Evolutionary conservation across 2,797 vertebrate genomes (phyloP).

Genomic region (Momotus momota): DNA sequence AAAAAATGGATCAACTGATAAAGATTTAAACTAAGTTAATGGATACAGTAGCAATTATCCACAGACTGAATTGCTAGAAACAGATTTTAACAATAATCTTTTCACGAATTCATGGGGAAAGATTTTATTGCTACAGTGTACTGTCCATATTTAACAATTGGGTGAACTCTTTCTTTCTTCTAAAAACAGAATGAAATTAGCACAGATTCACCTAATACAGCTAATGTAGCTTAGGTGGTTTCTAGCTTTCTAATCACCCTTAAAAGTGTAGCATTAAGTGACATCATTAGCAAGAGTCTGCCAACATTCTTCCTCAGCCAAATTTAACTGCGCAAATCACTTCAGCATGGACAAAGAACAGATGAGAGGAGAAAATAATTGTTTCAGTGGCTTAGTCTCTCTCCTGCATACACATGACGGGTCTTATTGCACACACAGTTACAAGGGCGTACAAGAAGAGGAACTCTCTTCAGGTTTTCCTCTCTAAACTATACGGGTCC

Average conservation of each 20-base stretch:
- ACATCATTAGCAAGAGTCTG: not conserved
- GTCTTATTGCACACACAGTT: not conserved
- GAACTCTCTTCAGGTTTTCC: not conserved
- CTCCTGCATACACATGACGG: not conserved
- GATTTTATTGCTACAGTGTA: not conserved
- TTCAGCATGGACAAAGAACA: slow-evolving; percentile 1
- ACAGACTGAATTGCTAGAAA: not conserved
- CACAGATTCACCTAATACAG: not conserved
- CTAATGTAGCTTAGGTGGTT: not conserved
- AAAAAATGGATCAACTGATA: slow-evolving; percentile 41
- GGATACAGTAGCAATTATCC: slow-evolving; percentile 36
- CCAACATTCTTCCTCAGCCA: not conserved
- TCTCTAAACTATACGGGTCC: not conserved
- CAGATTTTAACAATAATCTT: slow-evolving; percentile 26
- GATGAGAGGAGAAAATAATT: slow-evolving; percentile 29
- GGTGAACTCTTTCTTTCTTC: not conserved
- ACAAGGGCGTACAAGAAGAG: not conserved
- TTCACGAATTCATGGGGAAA: not conserved
- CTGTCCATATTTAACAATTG: not conserved
- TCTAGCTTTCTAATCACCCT: not conserved
- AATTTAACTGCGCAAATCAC: not conserved
- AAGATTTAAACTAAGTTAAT: slow-evolving; percentile 48
- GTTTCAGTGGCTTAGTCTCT: not conserved
- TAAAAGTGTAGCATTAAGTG: not conserved
- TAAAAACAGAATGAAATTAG: not conserved